Evolutionary conservation across 2,888 invertebrate species (phyloP), one percentile per base, ranked within the genome.

Genomic region (Sarcophaga subvicina): DNA sequence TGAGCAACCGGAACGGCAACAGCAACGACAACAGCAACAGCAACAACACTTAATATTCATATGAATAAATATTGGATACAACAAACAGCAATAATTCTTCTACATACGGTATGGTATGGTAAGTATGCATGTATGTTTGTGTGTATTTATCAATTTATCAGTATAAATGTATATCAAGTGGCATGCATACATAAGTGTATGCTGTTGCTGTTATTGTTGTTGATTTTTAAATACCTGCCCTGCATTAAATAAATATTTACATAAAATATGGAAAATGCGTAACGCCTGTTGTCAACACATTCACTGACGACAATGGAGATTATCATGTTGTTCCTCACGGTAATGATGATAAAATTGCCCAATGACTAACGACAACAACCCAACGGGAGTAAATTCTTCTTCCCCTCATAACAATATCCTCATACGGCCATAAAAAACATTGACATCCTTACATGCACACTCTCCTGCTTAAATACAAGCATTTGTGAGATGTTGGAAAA

Each of bases 231-330:
- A 87, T 88, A 88, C 88, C 88, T 88, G 87, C 83, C 64, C 14
- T 80, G 84, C 75, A 85, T 86, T 91, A 90, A 89, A 90, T 90
- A 91, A 92, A 91, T 91, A 92, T 91, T 92, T 91, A 90, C 90
- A 90, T 90, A 90, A 90, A 90, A 91, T 84, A 85, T 83, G 75
- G 12, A 85, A 89, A 91, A 90, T 90, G 91, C 90, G 90, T 91
- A 91, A 92, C 91, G 91, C 90, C 91, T 90, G 91, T 91, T 91
- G 92, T 91, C 92, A 92, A 91, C 92, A 92, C 91, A 91, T 54
- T 54, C 14, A 54, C 54, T 91, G 89, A 90, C 49, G 80, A 78
- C 54, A 27, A 70, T n/a, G 64, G 67, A 22, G 85, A 60, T 67
- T n/a, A 49, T 64, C 20, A 20, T 69, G 78, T 22, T 17, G 70